Evolutionary conservation across 2,888 invertebrate genomes (phyloP).

Genomic region (Marasmarcha lunaedactyla): DNA sequence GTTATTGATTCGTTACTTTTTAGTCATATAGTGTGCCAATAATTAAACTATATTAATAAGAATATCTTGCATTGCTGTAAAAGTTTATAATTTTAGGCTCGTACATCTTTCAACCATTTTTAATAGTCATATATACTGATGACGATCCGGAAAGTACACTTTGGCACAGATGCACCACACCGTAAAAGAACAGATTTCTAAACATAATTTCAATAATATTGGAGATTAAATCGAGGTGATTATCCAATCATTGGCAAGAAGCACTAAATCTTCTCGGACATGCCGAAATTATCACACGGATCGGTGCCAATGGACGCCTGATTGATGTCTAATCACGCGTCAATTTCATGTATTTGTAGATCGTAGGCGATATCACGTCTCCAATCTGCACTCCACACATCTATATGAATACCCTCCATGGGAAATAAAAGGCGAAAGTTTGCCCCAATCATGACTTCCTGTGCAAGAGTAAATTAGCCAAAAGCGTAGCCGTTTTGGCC

Average conservation of each 20-base stretch:
- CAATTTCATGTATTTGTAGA: constrained; percentile 14
- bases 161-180: too few relatives aligned
- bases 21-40: too few relatives aligned
- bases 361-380: constrained; percentile 4
- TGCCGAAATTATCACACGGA: constrained; percentile 50
- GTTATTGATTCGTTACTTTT: too few relatives aligned
- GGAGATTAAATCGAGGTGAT: constrained; percentile 20
- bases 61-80: too few relatives aligned
- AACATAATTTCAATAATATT: too few relatives aligned
- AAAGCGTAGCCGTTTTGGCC: constrained; percentile 41
- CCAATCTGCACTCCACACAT: neutral
- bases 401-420: neutral
- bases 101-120: too few relatives aligned
- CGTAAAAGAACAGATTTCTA: too few relatives aligned
- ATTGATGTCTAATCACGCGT: constrained; percentile 41
- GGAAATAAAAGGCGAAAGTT: constrained; percentile 31
- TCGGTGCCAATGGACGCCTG: constrained; percentile 50
- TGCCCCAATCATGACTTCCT: constrained; percentile 49
- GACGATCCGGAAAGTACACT: too few relatives aligned
- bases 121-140: too few relatives aligned
- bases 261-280: constrained; percentile 39
- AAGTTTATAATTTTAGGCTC: too few relatives aligned
- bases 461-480: constrained; percentile 38
- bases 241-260: constrained; percentile 57
- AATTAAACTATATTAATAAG: too few relatives aligned